phyloP scores from a whole-genome alignment of 2,797 vertebrate genomes.

The Myotis pilosus region DNA sequence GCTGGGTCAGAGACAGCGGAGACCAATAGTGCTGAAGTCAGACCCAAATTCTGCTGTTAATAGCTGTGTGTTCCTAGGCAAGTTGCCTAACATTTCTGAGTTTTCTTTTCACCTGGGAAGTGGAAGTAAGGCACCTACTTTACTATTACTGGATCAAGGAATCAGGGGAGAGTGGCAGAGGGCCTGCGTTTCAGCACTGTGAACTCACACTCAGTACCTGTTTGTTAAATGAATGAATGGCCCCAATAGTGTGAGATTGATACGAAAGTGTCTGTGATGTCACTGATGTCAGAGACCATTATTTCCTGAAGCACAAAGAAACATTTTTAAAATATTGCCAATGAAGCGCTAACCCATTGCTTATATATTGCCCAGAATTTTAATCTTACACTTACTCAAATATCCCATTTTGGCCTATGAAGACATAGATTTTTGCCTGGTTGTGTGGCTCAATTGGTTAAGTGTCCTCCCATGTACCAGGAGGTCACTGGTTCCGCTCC shows the following conservation, averaged over 20 bases:
- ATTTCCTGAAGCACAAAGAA: background rate
- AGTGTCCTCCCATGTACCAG: too few relatives aligned
- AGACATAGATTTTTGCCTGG: background rate
- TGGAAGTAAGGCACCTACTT: background rate
- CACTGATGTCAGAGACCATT: background rate
- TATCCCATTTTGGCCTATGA: background rate
- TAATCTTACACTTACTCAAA: background rate
- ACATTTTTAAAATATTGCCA: background rate
- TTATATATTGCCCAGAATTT: background rate
- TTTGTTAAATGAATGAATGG: background rate
- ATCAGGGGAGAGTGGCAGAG: rapidly evolving
- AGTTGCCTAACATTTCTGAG: background rate
- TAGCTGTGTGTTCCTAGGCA: background rate
- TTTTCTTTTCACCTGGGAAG: background rate
- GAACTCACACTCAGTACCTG: background rate
- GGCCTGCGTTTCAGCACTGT: background rate
- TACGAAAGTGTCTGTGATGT: background rate
- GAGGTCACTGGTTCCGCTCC: too few relatives aligned
- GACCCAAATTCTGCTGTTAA: background rate
- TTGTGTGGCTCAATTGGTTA: too few relatives aligned
- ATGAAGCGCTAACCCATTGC: background rate
- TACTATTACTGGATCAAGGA: background rate
- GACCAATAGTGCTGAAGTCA: background rate
- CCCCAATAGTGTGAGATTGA: background rate
- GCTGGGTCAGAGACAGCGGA: background rate